Base-by-base conservation (phyloP, 2,113 vertebrate genomes). In the Poicephalus gulielmi region DNA sequence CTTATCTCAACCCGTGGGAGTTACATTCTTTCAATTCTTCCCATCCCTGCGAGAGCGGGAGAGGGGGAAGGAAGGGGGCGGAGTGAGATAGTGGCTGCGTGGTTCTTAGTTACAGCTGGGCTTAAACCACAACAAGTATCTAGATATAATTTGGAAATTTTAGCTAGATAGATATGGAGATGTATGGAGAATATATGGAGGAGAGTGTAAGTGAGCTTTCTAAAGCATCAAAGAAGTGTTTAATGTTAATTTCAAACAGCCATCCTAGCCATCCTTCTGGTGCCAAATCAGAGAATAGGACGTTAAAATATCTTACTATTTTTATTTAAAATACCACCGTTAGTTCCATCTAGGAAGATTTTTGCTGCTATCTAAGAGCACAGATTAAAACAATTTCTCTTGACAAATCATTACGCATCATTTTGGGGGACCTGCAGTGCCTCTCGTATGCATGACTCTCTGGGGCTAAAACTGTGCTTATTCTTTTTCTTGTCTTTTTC, bases 391-490 rank as follows among this genome's bases (percentile, higher is more conserved):
- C 2, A 23, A 35, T 64, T 77, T 76, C 22, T 18, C 7, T 23
- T 22, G 12, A 2, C 9, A 70, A 77, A 74, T 25, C 1, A 23
- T 17, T 70, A 13, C 3, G 19, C 3, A 17, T 8, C 1, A 41
- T 44, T 82, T 47, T 53, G 1, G 0, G 14, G 17, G 6, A 39
- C 9, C 14, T 66, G 19, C 2, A 41, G 0, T 52, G 2, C 55
- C 15, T 33, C 10, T 63, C 0, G 0, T 37, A 50, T 17, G 1
- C 35, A 13, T 53, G 37, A 25, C 2, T 81, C 84, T 44, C 28
- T 59, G 60, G 22, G 3, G 1, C 43, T 70, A 53, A 86, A 84
- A 59, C 7, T 44, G 3, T 47, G 7, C 6, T 50, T 46, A 20
- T 5, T 77, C 0, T 44, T 15, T 63, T 83, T n/a, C 12, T 22